These are phyloP conservation scores for Anguilla rostrata DNA, from an alignment of 2,113 vertebrate species.

Conservation along the genomic window DNA sequence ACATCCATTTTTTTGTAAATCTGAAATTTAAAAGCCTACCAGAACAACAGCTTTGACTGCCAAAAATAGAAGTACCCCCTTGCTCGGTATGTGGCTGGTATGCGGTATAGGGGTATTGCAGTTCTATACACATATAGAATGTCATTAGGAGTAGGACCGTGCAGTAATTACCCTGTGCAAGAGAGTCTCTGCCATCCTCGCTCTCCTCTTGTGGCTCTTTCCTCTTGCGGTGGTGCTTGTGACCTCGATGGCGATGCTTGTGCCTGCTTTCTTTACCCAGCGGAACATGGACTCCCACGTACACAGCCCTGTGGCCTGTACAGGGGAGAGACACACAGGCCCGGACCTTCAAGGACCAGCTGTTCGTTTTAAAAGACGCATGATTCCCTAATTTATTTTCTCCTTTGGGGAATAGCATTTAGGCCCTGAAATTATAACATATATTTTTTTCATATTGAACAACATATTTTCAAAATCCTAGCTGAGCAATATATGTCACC, in stretches of 20 bases:
- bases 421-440: no score
- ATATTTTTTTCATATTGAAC: no score
- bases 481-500: no score
- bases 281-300: conserved; percentile 90
- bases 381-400: no score
- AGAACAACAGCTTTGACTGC: no score
- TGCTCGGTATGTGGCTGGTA: no score
- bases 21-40: neutral
- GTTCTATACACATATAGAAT: neutral
- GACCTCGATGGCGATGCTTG: conserved; percentile 84
- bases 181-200: conserved; percentile 87
- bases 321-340: conserved; percentile 17
- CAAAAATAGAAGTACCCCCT: no score
- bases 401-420: no score
- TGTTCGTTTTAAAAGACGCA: neutral
- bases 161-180: conserved; percentile 69
- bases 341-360: no score
- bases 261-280: conserved; percentile 82
- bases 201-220: conserved; percentile 83
- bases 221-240: conserved; percentile 82
- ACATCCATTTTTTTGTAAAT: neutral
- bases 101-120: neutral
- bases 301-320: conserved; percentile 89
- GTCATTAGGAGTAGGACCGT: neutral
- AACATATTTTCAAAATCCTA: no score